These are phyloP conservation scores for Microcebus jonahi DNA, from an alignment of 2,113 vertebrate genomes.

Conservation along the genomic window DNA sequence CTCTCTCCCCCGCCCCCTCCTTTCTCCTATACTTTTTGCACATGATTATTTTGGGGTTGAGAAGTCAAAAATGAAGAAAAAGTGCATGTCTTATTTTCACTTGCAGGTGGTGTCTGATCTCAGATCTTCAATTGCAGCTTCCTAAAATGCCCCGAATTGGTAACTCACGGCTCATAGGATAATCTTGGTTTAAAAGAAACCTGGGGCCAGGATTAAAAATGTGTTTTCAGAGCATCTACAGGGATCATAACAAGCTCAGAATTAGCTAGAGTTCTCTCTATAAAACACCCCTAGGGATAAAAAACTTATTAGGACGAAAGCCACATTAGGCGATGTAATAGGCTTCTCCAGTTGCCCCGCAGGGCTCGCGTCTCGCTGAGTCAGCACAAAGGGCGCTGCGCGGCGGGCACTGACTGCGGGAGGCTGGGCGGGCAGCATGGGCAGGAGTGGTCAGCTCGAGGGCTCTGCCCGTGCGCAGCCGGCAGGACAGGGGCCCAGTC, in stretches of 20 bases:
- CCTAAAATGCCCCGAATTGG: conserved; percentile 12
- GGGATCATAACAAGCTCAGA: neutral
- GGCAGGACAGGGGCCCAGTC: neutral
- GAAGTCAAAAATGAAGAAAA: neutral
- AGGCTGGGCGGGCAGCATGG: rapidly evolving
- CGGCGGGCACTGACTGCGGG: no score
- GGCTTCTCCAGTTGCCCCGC: neutral
- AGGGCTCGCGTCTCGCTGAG: neutral
- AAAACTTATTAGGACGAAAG: neutral
- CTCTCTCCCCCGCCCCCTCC: no score
- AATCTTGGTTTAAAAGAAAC: conserved; percentile 7
- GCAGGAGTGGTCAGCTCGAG: rapidly evolving
- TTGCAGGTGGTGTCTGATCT: neutral
- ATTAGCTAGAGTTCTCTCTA: neutral
- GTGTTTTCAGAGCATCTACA: neutral
- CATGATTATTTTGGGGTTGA: neutral
- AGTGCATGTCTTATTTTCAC: neutral
- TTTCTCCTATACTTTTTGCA: neutral
- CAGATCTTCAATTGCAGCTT: neutral
- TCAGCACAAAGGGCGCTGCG: rapidly evolving
- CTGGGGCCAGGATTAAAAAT: neutral
- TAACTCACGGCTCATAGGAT: neutral
- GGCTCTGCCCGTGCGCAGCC: neutral
- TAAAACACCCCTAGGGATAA: neutral
- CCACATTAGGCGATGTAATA: neutral